Conservation (phyloP, 1,140 invertebrate genomes). For the Lethrus apterus region DNA sequence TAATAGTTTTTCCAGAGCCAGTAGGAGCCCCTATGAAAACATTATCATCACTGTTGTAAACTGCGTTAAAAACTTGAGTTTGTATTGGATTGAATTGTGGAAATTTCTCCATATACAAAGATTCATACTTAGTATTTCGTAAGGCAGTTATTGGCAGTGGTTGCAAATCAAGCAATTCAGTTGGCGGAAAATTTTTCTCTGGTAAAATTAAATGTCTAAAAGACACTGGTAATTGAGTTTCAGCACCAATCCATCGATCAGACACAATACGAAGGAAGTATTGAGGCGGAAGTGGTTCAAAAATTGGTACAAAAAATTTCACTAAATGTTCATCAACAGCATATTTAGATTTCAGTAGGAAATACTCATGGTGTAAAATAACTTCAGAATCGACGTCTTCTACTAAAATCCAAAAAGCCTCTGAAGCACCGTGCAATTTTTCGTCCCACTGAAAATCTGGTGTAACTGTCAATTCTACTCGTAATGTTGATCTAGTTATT, state of each 20-base stretch:
- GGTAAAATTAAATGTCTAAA: constrained; percentile 96
- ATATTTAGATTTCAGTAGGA: constrained; percentile 94
- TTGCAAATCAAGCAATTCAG: constrained; percentile 96
- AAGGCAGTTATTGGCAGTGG: constrained; percentile 84
- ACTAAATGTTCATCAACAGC: constrained; percentile 90
- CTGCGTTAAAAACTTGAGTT: constrained; percentile 98
- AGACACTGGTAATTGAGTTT: constrained; percentile 94
- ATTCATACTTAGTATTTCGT: constrained; percentile 78
- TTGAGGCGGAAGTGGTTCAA: constrained; percentile 96
- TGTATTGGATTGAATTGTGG: constrained; percentile 98
- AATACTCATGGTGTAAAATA: constrained; percentile 96
- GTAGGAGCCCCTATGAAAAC: constrained; percentile 97
- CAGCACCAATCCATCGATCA: constrained; percentile 81
- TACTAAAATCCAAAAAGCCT: constrained; percentile 98
- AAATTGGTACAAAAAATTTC: constrained; percentile 98
- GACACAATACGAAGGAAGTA: constrained; percentile 87
- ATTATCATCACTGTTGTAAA: constrained; percentile 98
- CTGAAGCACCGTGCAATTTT: constrained; percentile 89
- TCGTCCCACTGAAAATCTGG: constrained; percentile 99
- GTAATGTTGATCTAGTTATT: constrained; percentile 88
- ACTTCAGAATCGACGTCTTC: constrained; percentile 97
- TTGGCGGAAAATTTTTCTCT: constrained; percentile 96
- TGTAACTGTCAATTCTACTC: constrained; percentile 96
- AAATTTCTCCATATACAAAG: constrained; percentile 78
- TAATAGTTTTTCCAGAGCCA: constrained; percentile 94